Base-by-base conservation (phyloP, 2,888 invertebrate species). In the Lasioglossum malachurum region DNA sequence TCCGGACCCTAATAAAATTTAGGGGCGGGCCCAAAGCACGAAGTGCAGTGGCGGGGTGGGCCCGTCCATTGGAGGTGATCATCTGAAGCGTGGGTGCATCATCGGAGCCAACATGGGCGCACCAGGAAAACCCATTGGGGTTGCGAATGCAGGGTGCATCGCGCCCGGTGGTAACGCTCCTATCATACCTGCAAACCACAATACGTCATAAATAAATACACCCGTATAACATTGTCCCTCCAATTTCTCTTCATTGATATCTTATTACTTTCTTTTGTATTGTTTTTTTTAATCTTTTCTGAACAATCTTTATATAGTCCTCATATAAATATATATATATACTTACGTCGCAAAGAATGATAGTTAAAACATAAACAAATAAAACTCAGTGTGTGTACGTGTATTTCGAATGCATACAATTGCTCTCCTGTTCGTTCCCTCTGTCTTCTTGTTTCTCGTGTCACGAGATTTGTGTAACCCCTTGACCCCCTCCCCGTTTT, bases 71-170 rank as follows among this genome's bases (percentile, higher is more conserved):
- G 96, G 95, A 94, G 97, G 96, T 96, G 97, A 97, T 98, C 98
- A 98, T 97, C 98, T 98, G 96, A 97, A 98, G 96, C 98, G 97
- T 92, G 98, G 98, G 96, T 97, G 98, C 98, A 98, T 97, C 96
- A 97, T 96, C 88, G 96, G 96, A 92, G 97, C 96, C 94, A 96
- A 94, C 95, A 96, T 95, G 86, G 95, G 96, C 90, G 95, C 96
- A 89, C 96, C 96, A 83, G 96, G 96, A 93, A 96, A 96, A 84
- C 95, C 95, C 95, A 96, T 96, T 90, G 96, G 96, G 91, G 95
- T 93, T 92, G 96, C 96, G 93, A 95, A 96, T 89, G 95, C 96
- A 94, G 96, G 96, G 95, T 96, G 95, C 95, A 96, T 96, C 92
- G 96, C 95, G 94, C 96, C 96, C 93, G 96, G 94, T 85, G 95